Base-by-base conservation (phyloP, 2,888 invertebrate genomes). In the Lasius fuliginosus region DNA sequence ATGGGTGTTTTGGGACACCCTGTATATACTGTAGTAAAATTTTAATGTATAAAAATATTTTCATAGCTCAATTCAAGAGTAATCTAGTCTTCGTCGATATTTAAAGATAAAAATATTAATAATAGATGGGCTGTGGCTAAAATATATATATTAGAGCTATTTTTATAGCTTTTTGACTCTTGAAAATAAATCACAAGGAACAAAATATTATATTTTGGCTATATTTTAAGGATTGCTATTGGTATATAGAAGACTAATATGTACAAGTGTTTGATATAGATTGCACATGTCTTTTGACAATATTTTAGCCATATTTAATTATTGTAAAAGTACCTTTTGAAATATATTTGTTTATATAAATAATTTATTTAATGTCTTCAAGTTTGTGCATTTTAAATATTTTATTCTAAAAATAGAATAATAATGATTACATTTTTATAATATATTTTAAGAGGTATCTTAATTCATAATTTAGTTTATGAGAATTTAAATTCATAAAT, bases 111-210 rank as follows among this genome's bases (percentile, higher is more conserved):
- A 90, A 91, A 88, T 93, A 92, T 92, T 90, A 93, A 93, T 92
- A 92, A 93, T 86, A 91, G 92, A 93, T 91, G 93, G 94, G 94
- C 94, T 95, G 94, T 95, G 94, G 94, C 91, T 94, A 92, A 93
- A 88, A 92, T 91, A 23, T 23, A 23, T 23, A 23, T 23, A 90
- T 93, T 93, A 91, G 92, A 93, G 94, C 94, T 94, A 95, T 95
- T 94, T 94, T 94, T 94, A 94, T 94, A 95, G 94, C 94, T 94
- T 94, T 94, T 94, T 93, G 91, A 93, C 92, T 94, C 87, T 90
- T 89, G 87, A 92, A 91, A 88, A 92, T 33, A 67, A 92, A 93
- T 90, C 93, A 93, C 85, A 87, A 90, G 53, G 93, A 91, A 93
- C 90, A 92, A 94, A 93, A 93, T 93, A 90, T 94, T 94, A 94